Evolutionary conservation across 2,888 invertebrate genomes (phyloP), one percentile per base, ranked within the genome.

Genomic region (Diaphora mendica): DNA sequence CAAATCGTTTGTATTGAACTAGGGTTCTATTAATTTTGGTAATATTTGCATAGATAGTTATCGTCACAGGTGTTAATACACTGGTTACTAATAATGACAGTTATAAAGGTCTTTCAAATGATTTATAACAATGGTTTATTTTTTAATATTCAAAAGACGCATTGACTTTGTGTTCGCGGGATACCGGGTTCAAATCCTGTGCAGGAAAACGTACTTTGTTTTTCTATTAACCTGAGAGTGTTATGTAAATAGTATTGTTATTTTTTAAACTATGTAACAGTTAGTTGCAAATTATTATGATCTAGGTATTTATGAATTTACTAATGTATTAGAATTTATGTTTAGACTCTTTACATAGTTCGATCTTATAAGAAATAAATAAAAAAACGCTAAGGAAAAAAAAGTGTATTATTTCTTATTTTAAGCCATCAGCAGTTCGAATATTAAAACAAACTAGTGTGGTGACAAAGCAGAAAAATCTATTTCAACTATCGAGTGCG

Each of bases 21-120:
- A 70, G 1, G 48, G 80, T 2, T 79, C 76, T 65, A 26, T 20
- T 7, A 42, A 30, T 9, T 30, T 65, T 83, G 77, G 84, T 73
- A 13, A n/a, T n/a, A 78, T 86, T 85, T 73, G 71, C 80, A 86
- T 86, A 82, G 85, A 85, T 87, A 77, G 74, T 77, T 55, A 83
- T 77, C 82, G 62, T 59, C 71, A 59, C 80, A 85, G 86, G 88
- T 89, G 91, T 85, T 79, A 85, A 77, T 79, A 88, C 85, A 87
- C 75, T 74, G 81, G 82, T 85, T 82, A 78, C 71, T 83, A 76
- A 80, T 82, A 80, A 87, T 85, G 79, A 82, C 82, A 77, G 83
- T 82, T 76, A 79, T 80, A 79, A 77, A 82, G 76, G 73, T 42
- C 64, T 66, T 74, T 80, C 73, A 20, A 62, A 62, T 70, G 42